Evolutionary conservation across 2,113 vertebrate species (phyloP).

Genomic region (Edolisoma coerulescens): DNA sequence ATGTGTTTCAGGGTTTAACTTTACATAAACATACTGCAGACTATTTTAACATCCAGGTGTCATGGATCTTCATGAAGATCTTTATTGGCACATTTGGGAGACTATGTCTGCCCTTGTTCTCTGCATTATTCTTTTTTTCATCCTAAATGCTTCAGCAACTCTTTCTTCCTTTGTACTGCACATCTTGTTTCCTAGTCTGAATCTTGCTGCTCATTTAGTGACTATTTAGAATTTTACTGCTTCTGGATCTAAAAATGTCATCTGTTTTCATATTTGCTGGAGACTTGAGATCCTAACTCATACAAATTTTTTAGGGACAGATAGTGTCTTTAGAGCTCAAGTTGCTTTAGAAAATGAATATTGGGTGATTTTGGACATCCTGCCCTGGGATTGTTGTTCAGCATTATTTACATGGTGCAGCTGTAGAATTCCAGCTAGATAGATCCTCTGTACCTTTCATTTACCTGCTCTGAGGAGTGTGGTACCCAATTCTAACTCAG

Average conservation of each 20-base stretch:
- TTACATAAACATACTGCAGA: not conserved
- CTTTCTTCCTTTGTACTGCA: not conserved
- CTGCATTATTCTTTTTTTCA: not conserved
- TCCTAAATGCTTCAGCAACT: not conserved
- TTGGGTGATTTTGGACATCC: not conserved
- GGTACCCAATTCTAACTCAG: not conserved
- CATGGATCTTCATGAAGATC: not conserved
- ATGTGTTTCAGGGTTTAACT: not conserved
- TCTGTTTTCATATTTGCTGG: not conserved
- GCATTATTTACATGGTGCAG: not conserved
- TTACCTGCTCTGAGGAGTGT: not conserved
- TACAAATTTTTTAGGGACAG: not conserved
- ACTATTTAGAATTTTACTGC: not conserved
- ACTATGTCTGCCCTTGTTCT: not conserved
- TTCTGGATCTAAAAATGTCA: not conserved
- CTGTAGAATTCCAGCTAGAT: not conserved
- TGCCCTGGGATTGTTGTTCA: not conserved
- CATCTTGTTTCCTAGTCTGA: not conserved
- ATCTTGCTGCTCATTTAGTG: not conserved
- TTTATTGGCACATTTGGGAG: not conserved
- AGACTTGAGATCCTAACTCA: not conserved
- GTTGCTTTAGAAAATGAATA: not conserved
- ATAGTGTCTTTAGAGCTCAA: not conserved
- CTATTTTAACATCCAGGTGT: not conserved
- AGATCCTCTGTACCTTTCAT: not conserved